Evolutionary conservation across 2,113 vertebrate species (phyloP).

Genomic region (Mormyrus lacerda): DNA sequence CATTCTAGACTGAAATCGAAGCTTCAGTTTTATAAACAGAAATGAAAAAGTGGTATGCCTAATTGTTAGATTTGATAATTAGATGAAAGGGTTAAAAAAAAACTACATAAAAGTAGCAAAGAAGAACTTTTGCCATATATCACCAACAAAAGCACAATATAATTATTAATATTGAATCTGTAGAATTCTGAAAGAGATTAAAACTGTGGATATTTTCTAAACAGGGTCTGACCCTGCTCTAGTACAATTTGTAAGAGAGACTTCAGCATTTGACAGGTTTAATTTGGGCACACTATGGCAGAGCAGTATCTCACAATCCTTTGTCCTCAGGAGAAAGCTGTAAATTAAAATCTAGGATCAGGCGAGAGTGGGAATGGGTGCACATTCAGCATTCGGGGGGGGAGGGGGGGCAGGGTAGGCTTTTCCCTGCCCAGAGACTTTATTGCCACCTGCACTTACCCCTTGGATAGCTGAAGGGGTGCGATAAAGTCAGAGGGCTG

Average conservation of each 20-base stretch:
- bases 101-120: neutral
- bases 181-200: neutral
- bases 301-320: slow-evolving; percentile 34
- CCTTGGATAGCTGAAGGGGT: slow-evolving; percentile 41
- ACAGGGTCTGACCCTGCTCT: neutral
- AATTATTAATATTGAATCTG: neutral
- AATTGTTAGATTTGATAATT: neutral
- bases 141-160: neutral
- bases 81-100: neutral
- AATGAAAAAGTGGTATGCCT: neutral
- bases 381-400: slow-evolving; percentile 36
- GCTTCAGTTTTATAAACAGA: neutral
- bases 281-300: slow-evolving; percentile 17
- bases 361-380: slow-evolving; percentile 21
- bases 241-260: slow-evolving; percentile 4
- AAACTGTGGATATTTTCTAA: neutral
- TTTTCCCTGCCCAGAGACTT: slow-evolving; percentile 34
- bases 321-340: slow-evolving; percentile 41
- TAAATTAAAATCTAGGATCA: slow-evolving; percentile 40
- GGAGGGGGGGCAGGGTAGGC: slow-evolving; percentile 16
- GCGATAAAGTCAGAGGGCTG: slow-evolving; percentile 52
- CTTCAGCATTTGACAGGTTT: slow-evolving; percentile 16
- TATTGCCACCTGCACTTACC: slow-evolving; percentile 45
- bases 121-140: neutral
- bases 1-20: neutral